Evolutionary conservation across 2,797 vertebrate species (phyloP).

Genomic region (Rhinophrynus dorsalis): DNA sequence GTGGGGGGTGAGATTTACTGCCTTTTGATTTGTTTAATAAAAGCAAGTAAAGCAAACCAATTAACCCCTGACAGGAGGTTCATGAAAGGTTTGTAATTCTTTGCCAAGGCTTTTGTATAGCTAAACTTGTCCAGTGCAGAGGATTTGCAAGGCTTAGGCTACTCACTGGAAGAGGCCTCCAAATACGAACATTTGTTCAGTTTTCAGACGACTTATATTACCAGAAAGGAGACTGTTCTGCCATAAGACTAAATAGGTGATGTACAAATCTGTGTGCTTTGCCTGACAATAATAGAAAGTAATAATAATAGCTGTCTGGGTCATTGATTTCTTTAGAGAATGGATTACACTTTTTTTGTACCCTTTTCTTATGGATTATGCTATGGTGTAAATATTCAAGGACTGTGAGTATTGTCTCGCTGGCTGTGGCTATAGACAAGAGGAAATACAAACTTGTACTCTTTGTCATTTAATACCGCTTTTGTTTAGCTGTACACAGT

Average conservation of each 20-base stretch:
- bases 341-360: constrained; percentile 51
- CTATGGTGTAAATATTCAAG: constrained; percentile 54
- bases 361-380: constrained; percentile 56
- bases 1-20: constrained; percentile 53
- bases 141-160: constrained; percentile 71
- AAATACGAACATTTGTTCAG: constrained; percentile 73
- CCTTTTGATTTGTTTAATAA: constrained; percentile 68
- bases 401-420: constrained; percentile 49
- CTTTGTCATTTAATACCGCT: constrained; percentile 43
- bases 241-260: constrained; percentile 59
- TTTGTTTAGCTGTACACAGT: constrained; percentile 41
- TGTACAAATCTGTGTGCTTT: constrained; percentile 53
- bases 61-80: constrained; percentile 77
- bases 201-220: constrained; percentile 68
- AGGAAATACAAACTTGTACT: constrained; percentile 49
- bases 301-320: constrained; percentile 48
- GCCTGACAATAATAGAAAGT: constrained; percentile 51
- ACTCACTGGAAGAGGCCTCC: constrained; percentile 69
- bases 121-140: constrained; percentile 65
- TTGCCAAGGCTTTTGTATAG: constrained; percentile 75
- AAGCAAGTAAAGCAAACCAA: constrained; percentile 71
- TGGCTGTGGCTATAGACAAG: constrained; percentile 22
- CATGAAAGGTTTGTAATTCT: constrained; percentile 70
- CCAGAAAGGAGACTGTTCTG: constrained; percentile 64
- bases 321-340: constrained; percentile 51